A percentile compares a stretch with the other conserved stretches of the same genome.
phyloP scores from a whole-genome alignment of 2,797 vertebrate species.

The Huso huso region DNA sequence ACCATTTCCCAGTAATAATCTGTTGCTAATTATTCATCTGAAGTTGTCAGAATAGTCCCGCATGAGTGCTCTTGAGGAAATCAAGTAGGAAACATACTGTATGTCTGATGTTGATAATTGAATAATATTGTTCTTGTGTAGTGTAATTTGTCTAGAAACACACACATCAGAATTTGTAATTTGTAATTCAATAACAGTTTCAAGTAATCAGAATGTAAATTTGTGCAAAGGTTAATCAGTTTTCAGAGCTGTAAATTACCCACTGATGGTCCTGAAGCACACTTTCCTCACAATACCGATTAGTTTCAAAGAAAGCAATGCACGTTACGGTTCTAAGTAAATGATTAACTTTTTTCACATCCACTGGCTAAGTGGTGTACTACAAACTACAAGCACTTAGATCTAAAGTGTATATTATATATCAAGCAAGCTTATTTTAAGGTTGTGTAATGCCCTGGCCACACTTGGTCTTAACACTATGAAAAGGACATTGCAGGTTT shows the following conservation, averaged over 20 bases:
- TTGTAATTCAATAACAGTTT: conserved; percentile 54
- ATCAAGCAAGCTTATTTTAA: too few species aligned
- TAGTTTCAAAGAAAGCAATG: too few species aligned
- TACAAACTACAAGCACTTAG: too few species aligned
- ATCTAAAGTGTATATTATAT: too few species aligned
- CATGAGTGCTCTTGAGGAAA: conserved; percentile 63
- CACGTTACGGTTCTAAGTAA: too few species aligned
- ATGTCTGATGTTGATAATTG: conserved; percentile 67
- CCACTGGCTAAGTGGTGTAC: too few species aligned
- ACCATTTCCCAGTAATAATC: conserved; percentile 34
- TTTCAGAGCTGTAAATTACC: conserved; percentile 25
- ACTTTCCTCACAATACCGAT: too few species aligned
- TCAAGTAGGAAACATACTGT: conserved; percentile 55
- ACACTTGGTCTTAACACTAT: too few species aligned
- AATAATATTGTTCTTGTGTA: conserved; percentile 59
- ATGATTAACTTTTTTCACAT: too few species aligned
- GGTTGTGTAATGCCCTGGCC: too few species aligned
- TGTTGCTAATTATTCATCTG: conserved; percentile 39
- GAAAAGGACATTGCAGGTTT: too few species aligned
- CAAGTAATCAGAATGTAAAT: conserved; percentile 58
- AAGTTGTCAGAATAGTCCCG: conserved; percentile 39
- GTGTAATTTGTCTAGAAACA: conserved; percentile 63
- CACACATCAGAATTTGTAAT: conserved; percentile 66
- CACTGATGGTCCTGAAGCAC: too few species aligned
- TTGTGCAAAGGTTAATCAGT: conserved; percentile 53